Evolutionary conservation across 1,140 invertebrate species (phyloP).

Genomic region (Nilaparvata lugens): DNA sequence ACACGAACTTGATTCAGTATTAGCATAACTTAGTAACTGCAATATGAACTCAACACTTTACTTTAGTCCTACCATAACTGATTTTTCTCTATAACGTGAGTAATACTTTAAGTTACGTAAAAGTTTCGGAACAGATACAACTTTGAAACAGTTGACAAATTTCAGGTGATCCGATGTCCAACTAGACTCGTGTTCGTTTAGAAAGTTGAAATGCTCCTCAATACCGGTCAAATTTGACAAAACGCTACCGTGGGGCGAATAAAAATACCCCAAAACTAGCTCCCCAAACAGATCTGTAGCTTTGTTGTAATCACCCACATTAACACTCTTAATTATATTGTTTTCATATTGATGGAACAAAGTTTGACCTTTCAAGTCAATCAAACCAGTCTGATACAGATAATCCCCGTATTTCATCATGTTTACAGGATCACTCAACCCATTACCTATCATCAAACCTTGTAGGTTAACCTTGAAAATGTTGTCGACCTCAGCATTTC

Average conservation of each 20-base stretch:
- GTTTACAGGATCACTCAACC: constrained; percentile 67
- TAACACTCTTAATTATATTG: not conserved
- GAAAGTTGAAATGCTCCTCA: constrained; percentile 70
- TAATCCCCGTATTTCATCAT: constrained; percentile 73
- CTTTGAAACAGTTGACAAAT: constrained; percentile 20
- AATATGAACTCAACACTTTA: no score
- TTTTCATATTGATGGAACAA: not conserved
- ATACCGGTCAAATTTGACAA: constrained; percentile 75
- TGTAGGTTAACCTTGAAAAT: constrained; percentile 47
- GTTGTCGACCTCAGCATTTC: constrained; percentile 35
- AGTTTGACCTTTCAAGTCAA: constrained; percentile 39
- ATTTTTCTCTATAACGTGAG: no score
- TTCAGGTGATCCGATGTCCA: not conserved
- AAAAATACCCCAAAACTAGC: constrained; percentile 7
- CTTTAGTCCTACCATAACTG: no score
- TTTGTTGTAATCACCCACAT: not conserved
- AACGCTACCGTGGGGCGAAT: constrained; percentile 12
- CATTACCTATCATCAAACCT: constrained; percentile 77
- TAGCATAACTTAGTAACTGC: no score
- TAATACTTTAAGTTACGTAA: no score
- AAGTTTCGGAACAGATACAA: no score
- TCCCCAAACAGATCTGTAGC: constrained; percentile 6
- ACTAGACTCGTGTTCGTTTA: constrained; percentile 33
- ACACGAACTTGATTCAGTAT: no score
- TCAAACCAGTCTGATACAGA: constrained; percentile 62